Evolutionary conservation across 2,113 vertebrate species (phyloP).

Genomic region (Neogobius melanostomus): DNA sequence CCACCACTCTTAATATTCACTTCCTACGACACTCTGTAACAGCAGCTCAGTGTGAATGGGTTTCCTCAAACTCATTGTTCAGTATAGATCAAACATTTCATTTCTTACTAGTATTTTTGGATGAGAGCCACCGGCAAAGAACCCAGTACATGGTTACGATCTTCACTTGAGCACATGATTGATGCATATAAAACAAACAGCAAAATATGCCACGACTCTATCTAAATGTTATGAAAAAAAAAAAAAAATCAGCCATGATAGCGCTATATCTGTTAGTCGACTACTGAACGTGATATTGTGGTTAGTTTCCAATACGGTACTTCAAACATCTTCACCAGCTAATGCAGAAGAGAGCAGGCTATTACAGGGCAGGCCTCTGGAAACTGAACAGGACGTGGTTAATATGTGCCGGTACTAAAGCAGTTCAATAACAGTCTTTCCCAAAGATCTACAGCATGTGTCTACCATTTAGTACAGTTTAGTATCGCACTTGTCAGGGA

Average conservation of each 20-base stretch:
- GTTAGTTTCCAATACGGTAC: slow-evolving; percentile 65
- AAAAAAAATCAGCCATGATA: slow-evolving; percentile 46
- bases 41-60: slow-evolving; percentile 27
- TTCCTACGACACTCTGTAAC: slow-evolving; percentile 52
- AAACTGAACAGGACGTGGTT: slow-evolving; percentile 30
- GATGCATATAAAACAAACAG: slow-evolving; percentile 54
- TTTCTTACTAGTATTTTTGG: not conserved
- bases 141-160: slow-evolving; percentile 51
- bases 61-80: slow-evolving; percentile 14
- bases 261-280: slow-evolving; percentile 65
- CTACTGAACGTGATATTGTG: slow-evolving; percentile 62
- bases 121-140: slow-evolving; percentile 25
- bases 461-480: slow-evolving; percentile 55
- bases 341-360: slow-evolving; percentile 44
- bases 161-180: slow-evolving; percentile 56
- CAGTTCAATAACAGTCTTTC: slow-evolving; percentile 36
- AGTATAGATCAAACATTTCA: slow-evolving; percentile 23
- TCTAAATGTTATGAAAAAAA: slow-evolving; percentile 48
- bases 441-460: slow-evolving; percentile 19
- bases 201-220: slow-evolving; percentile 53
- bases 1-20: slow-evolving; percentile 49
- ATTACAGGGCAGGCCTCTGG: slow-evolving; percentile 54
- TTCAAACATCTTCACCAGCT: slow-evolving; percentile 36
- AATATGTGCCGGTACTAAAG: slow-evolving; percentile 20
- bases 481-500: slow-evolving; percentile 41